Conservation (phyloP, 2,888 invertebrate species). For the Heliconius ethilla region DNA sequence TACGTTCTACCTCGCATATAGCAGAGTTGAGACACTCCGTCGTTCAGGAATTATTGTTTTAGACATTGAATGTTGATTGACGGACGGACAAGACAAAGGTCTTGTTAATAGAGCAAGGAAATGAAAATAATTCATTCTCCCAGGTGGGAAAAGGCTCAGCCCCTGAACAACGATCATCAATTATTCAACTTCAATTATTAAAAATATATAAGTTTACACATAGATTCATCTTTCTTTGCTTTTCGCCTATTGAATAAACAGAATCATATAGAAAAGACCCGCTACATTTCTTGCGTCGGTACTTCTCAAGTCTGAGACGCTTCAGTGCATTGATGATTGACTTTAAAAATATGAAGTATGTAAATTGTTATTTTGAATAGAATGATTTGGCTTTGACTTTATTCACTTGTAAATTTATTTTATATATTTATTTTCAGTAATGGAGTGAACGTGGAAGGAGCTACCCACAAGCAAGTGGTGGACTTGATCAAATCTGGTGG, state of each 20-base stretch:
- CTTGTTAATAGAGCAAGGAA: no score
- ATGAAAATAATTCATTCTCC: no score
- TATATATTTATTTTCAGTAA: conserved; percentile 89
- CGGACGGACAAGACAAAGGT: no score
- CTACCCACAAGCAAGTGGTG: conserved; percentile 99
- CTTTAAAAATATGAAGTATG: background rate
- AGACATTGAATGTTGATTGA: no score
- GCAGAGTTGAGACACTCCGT: background rate
- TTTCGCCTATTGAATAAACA: background rate
- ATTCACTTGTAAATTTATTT: background rate
- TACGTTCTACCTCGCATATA: background rate
- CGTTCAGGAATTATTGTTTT: background rate
- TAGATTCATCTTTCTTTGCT: background rate
- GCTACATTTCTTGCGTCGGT: background rate
- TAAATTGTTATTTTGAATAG: background rate
- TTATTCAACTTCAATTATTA: background rate
- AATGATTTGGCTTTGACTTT: background rate
- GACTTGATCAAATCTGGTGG: conserved; percentile 99
- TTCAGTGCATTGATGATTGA: background rate
- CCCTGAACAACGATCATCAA: no score
- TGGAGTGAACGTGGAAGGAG: conserved; percentile 98
- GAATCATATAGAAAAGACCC: background rate
- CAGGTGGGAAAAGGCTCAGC: no score
- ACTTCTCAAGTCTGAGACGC: background rate
- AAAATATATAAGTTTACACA: background rate